Evolutionary conservation across 2,797 vertebrate species (phyloP).

Genomic region (Cossypha polioptera): DNA sequence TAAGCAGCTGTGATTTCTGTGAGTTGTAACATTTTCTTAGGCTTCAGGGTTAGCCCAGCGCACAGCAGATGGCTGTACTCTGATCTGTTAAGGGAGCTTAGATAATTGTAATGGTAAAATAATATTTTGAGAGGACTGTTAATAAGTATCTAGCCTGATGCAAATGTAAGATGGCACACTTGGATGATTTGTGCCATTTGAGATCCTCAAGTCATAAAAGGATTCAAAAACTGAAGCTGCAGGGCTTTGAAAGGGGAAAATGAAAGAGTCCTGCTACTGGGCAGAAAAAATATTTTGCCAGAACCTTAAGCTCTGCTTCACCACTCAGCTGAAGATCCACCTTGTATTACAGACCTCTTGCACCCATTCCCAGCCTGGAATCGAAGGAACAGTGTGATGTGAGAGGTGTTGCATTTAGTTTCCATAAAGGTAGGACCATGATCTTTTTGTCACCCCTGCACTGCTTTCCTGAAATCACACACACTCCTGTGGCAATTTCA

Average conservation of each 20-base stretch:
- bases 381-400: not conserved
- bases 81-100: not conserved
- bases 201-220: not conserved
- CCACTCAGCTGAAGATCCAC: not conserved
- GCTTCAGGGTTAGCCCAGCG: not conserved
- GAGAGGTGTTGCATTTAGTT: not conserved
- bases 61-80: conserved; percentile 1
- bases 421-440: not conserved
- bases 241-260: not conserved
- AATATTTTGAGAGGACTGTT: not conserved
- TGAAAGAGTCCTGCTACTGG: not conserved
- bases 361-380: not conserved
- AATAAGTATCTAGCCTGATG: not conserved
- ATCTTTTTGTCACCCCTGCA: not conserved
- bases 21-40: not conserved
- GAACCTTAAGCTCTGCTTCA: not conserved
- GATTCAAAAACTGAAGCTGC: not conserved
- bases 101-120: not conserved
- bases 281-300: not conserved
- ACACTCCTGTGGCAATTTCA: not conserved
- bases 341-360: not conserved
- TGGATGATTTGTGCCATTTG: not conserved
- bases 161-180: not conserved
- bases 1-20: not conserved
- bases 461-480: not conserved